These are phyloP conservation scores for Hemicentrotus pulcherrimus DNA, from an alignment of 35 echinoderm and acorn worm species.

Conservation along the genomic window DNA sequence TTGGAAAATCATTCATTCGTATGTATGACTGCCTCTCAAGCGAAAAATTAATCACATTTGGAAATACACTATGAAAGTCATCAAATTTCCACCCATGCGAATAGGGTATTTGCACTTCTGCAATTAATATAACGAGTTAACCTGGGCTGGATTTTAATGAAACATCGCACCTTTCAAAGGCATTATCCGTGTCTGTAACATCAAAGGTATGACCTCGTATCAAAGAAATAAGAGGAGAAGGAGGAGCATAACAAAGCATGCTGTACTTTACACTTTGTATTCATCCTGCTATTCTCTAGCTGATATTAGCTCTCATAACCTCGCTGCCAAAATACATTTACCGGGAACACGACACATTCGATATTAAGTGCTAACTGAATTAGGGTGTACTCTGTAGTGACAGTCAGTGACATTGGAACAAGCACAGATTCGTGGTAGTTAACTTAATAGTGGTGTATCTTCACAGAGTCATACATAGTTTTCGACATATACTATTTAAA, in stretches of 20 bases:
- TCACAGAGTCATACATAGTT: background rate
- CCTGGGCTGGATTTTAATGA: background rate
- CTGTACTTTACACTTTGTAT: background rate
- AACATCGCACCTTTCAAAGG: background rate
- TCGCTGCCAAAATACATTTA: background rate
- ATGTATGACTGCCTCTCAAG: background rate
- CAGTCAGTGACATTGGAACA: background rate
- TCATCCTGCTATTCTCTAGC: background rate
- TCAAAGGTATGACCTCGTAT: background rate
- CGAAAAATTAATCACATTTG: background rate
- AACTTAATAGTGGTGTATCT: background rate
- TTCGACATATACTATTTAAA: background rate
- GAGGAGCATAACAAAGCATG: background rate
- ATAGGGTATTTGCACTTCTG: background rate
- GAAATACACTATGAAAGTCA: background rate
- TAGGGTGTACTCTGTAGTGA: background rate
- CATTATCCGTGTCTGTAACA: background rate
- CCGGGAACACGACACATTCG: background rate
- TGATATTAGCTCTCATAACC: background rate
- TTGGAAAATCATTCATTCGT: background rate
- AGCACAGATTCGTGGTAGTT: background rate
- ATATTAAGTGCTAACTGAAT: conserved; percentile 13
- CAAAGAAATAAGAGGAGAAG: background rate
- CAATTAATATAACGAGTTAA: background rate
- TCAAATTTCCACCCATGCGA: background rate